Conservation (phyloP, 2,888 invertebrate genomes). For the Archaeoteleia sp. region DNA sequence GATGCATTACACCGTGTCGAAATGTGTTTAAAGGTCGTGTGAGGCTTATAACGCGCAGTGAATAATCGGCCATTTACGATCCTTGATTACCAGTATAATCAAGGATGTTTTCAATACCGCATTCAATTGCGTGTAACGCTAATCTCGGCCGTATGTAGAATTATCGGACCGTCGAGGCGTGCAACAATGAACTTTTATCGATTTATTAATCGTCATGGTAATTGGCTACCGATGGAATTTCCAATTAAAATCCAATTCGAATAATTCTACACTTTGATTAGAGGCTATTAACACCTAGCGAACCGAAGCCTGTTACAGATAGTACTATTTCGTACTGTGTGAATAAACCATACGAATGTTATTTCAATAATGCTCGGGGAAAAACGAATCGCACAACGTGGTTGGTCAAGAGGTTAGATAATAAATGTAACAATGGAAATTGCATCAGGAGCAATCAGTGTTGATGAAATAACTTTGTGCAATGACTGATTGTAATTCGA, state of each 20-base stretch:
- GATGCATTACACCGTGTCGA: not conserved
- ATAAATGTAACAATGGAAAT: too few species aligned
- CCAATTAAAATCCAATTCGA: slow-evolving; percentile 62
- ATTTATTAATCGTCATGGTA: slow-evolving; percentile 58
- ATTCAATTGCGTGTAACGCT: slow-evolving; percentile 48
- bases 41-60: not conserved
- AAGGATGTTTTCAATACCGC: slow-evolving; percentile 48
- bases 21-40: not conserved
- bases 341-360: too few species aligned
- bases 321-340: slow-evolving; percentile 44
- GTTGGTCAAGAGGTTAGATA: too few species aligned
- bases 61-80: slow-evolving; percentile 32
- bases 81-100: slow-evolving; percentile 42
- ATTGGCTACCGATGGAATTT: slow-evolving; percentile 58
- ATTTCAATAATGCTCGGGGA: too few species aligned
- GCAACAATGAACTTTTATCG: slow-evolving; percentile 62
- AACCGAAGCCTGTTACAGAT: slow-evolving; percentile 48
- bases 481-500: too few species aligned
- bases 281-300: slow-evolving; percentile 53
- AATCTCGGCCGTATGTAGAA: slow-evolving; percentile 39
- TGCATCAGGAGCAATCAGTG: too few species aligned
- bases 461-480: too few species aligned
- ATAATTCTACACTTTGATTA: slow-evolving; percentile 59
- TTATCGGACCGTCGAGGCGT: slow-evolving; percentile 33
- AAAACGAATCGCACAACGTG: too few species aligned